phyloP scores from a whole-genome alignment of 2,113 vertebrate species.

The Zapus hudsonius region DNA sequence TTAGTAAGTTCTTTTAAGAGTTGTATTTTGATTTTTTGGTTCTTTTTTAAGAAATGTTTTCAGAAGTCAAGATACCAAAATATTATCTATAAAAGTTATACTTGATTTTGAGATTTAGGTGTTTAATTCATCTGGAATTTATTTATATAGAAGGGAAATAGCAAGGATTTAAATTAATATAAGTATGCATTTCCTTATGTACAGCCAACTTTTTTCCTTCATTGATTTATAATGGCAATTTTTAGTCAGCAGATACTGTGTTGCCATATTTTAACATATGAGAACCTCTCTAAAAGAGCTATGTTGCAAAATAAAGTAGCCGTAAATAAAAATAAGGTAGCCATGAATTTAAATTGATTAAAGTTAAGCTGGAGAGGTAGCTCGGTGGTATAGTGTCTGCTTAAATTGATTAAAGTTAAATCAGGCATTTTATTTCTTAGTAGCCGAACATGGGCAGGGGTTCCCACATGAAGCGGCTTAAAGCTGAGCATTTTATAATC shows the following conservation, averaged over 20 bases:
- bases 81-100: neutral
- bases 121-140: slow-evolving; percentile 34
- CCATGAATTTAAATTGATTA: neutral
- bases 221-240: neutral
- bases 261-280: neutral
- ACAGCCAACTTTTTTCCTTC: neutral
- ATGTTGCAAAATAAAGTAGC: neutral
- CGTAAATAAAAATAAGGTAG: neutral
- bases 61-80: neutral
- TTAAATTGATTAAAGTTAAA: neutral
- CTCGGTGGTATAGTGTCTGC: neutral
- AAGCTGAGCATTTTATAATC: neutral
- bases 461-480: neutral
- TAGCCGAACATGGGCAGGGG: neutral
- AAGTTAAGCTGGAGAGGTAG: neutral
- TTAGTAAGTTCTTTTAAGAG: neutral
- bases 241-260: neutral
- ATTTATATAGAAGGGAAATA: neutral
- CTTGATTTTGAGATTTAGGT: neutral
- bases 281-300: neutral
- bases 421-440: neutral
- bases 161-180: neutral
- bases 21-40: neutral
- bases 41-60: neutral
- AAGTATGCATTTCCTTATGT: neutral